A percentile compares a stretch with the other conserved stretches of the same genome.
Evolutionary conservation across 2,797 vertebrate genomes (phyloP).

Genomic region (Anisognathus igniventris): DNA sequence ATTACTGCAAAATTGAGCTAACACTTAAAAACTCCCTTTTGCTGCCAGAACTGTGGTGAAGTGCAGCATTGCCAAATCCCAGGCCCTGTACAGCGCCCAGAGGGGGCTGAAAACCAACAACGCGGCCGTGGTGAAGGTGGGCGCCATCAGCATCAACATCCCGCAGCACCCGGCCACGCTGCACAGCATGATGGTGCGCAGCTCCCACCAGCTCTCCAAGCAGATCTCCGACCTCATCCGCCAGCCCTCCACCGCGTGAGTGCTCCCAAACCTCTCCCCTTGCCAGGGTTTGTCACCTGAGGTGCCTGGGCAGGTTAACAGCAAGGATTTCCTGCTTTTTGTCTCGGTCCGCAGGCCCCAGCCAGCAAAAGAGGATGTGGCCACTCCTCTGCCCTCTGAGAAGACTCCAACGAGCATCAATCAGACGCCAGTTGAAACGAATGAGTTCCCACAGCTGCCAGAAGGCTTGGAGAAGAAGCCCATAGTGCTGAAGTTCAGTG

Average conservation of each 20-base stretch:
- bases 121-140: slow-evolving; percentile 93
- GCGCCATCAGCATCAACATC: slow-evolving; percentile 97
- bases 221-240: slow-evolving; percentile 98
- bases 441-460: slow-evolving; percentile 95
- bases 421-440: slow-evolving; percentile 94
- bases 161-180: slow-evolving; percentile 96
- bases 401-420: slow-evolving; percentile 91
- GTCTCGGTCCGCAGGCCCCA: slow-evolving; percentile 77
- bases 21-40: neutral
- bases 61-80: slow-evolving; percentile 97
- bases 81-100: slow-evolving; percentile 96
- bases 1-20: neutral
- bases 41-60: slow-evolving; percentile 92
- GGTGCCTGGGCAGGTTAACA: neutral
- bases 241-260: slow-evolving; percentile 88
- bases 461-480: slow-evolving; percentile 98
- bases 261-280: fast-evolving
- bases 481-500: slow-evolving; percentile 96
- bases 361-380: slow-evolving; percentile 87
- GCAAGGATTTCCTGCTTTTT: neutral
- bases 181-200: slow-evolving; percentile 99
- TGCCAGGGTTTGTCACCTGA: fast-evolving
- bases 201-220: slow-evolving; percentile 98
- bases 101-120: slow-evolving; percentile 94
- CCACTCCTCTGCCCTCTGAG: slow-evolving; percentile 89